Conservation (phyloP, 2,888 invertebrate genomes). For the Habrosyne pyritoides region DNA sequence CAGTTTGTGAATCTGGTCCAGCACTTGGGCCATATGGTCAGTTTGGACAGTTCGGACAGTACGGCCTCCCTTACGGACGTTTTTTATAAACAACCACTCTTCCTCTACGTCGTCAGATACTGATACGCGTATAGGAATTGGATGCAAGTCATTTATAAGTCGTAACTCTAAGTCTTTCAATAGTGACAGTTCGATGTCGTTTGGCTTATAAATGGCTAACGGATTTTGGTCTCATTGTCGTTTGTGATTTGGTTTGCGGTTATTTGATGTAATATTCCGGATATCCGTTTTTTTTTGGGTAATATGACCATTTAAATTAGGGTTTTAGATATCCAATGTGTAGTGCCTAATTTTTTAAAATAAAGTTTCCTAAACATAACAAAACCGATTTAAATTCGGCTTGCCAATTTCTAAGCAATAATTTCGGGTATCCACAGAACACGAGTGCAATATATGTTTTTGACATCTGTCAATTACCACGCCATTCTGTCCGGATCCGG, state of each 20-base stretch:
- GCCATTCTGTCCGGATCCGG: not conserved
- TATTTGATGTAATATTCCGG: not conserved
- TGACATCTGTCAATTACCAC: not conserved
- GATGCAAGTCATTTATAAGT: slow-evolving; percentile 12
- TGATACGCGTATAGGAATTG: slow-evolving; percentile 17
- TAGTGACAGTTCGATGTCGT: slow-evolving; percentile 10
- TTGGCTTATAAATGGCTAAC: not conserved
- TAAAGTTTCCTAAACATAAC: too few relatives aligned
- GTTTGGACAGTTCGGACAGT: not conserved
- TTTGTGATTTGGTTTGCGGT: not conserved
- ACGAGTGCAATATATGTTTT: not conserved
- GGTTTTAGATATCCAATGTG: not conserved
- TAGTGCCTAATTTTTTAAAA: too few relatives aligned
- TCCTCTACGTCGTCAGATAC: slow-evolving; percentile 22
- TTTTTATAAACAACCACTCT: slow-evolving; percentile 49
- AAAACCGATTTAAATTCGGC: too few relatives aligned
- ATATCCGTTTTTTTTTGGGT: not conserved
- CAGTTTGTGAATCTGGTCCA: slow-evolving; percentile 20
- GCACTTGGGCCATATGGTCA: not conserved
- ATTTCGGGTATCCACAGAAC: too few relatives aligned
- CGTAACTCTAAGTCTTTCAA: slow-evolving; percentile 11
- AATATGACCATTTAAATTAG: not conserved
- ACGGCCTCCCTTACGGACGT: slow-evolving; percentile 26
- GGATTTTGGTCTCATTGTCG: not conserved
- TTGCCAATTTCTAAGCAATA: too few relatives aligned